Evolutionary conservation across 2,888 invertebrate genomes (phyloP).

Genomic region (Torymus texanus): DNA sequence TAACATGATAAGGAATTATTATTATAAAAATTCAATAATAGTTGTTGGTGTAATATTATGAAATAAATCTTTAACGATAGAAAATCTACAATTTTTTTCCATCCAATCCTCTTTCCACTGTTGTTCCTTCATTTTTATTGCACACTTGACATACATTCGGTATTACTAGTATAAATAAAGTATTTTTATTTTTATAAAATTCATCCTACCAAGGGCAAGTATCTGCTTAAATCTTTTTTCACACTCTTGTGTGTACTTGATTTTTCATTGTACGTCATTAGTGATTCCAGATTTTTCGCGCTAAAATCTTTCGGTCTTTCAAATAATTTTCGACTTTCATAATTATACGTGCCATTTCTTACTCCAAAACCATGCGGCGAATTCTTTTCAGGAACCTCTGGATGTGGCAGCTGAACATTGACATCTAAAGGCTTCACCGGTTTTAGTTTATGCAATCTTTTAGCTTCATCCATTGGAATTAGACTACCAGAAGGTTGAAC

Average conservation of each 20-base stretch:
- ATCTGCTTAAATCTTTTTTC: slow-evolving; percentile 5
- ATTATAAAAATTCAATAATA: slow-evolving; percentile 74
- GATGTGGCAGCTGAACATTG: background rate
- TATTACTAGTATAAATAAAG: no score
- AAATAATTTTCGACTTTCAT: slow-evolving; percentile 4
- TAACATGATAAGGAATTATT: slow-evolving; percentile 73
- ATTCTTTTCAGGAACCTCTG: background rate
- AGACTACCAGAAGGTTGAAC: background rate
- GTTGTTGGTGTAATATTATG: slow-evolving; percentile 75
- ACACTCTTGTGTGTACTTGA: background rate
- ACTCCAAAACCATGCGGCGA: background rate
- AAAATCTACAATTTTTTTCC: slow-evolving; percentile 45
- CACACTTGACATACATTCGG: no score
- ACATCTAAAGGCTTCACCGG: background rate
- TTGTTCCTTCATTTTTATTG: slow-evolving; percentile 1
- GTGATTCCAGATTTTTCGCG: background rate
- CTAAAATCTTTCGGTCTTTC: background rate
- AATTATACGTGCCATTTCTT: no score
- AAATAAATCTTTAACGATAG: slow-evolving; percentile 74
- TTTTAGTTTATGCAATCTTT: background rate
- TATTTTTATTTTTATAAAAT: no score
- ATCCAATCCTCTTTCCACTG: background rate
- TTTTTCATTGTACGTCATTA: background rate
- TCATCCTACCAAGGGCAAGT: no score
- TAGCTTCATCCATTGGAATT: slow-evolving; percentile 18